Evolutionary conservation across 2,888 invertebrate species (phyloP).

Genomic region (Nomada fabriciana): DNA sequence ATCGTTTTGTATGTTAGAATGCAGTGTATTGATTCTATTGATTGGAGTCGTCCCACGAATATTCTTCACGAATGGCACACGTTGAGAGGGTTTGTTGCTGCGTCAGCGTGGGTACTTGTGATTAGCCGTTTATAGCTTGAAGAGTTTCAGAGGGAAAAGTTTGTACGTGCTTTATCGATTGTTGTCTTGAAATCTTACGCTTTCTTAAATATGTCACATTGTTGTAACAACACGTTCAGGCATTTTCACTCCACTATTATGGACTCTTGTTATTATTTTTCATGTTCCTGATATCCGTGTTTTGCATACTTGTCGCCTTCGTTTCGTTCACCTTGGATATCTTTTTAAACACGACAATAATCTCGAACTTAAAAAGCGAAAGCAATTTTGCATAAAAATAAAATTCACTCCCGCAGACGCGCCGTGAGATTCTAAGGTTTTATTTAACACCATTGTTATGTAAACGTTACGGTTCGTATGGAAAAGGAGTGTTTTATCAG

Average conservation of each 20-base stretch:
- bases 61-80: background rate
- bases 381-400: no score
- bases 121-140: slow-evolving; percentile 25
- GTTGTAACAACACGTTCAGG: slow-evolving; percentile 25
- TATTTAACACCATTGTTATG: background rate
- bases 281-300: background rate
- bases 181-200: slow-evolving; percentile 19
- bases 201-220: slow-evolving; percentile 39
- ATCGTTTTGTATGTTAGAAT: background rate
- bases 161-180: slow-evolving; percentile 29
- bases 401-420: no score
- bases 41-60: background rate
- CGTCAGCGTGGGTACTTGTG: slow-evolving; percentile 9
- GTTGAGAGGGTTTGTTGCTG: background rate
- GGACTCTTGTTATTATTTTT: background rate
- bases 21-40: background rate
- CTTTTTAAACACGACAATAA: no score
- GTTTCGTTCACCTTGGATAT: no score
- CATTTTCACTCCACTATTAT: slow-evolving; percentile 35
- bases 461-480: background rate
- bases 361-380: no score
- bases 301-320: background rate
- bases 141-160: slow-evolving; percentile 22
- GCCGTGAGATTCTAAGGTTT: no score
- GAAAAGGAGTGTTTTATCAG: background rate